phyloP scores from a whole-genome alignment of 2,888 invertebrate genomes.

The Alcis repandata region DNA sequence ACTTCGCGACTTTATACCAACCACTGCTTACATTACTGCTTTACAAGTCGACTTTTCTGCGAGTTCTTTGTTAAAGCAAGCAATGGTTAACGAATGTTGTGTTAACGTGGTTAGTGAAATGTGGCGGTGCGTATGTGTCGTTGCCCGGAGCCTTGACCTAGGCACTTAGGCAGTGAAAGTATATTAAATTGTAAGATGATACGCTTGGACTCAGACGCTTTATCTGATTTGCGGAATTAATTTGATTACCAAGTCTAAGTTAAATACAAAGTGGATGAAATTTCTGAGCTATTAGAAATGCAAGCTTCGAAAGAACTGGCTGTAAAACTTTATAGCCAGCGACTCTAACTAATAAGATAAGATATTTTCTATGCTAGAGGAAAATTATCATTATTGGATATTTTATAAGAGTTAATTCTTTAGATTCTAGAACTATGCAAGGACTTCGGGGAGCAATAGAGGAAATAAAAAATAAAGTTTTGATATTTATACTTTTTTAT shows the following conservation, averaged over 20 bases:
- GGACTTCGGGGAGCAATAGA: too few relatives aligned
- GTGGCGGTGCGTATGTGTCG: conserved; percentile 51
- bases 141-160: conserved; percentile 73
- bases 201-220: neutral
- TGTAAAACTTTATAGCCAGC: too few relatives aligned
- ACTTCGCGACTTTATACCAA: neutral
- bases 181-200: conserved; percentile 40
- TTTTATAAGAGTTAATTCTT: too few relatives aligned
- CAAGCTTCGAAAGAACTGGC: too few relatives aligned
- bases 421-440: too few relatives aligned
- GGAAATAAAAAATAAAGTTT: neutral
- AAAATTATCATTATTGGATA: too few relatives aligned
- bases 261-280: too few relatives aligned
- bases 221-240: neutral
- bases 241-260: too few relatives aligned
- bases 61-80: conserved; percentile 27
- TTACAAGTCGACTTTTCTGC: too few relatives aligned
- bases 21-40: conserved; percentile 17
- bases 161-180: conserved; percentile 61
- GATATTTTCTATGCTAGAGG: too few relatives aligned
- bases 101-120: conserved; percentile 15
- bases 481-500: conserved; percentile 22
- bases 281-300: too few relatives aligned
- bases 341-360: too few relatives aligned
- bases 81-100: conserved; percentile 38